Evolutionary conservation across 2,888 invertebrate genomes (phyloP).

Genomic region (Caenorhabditis parvicauda): DNA sequence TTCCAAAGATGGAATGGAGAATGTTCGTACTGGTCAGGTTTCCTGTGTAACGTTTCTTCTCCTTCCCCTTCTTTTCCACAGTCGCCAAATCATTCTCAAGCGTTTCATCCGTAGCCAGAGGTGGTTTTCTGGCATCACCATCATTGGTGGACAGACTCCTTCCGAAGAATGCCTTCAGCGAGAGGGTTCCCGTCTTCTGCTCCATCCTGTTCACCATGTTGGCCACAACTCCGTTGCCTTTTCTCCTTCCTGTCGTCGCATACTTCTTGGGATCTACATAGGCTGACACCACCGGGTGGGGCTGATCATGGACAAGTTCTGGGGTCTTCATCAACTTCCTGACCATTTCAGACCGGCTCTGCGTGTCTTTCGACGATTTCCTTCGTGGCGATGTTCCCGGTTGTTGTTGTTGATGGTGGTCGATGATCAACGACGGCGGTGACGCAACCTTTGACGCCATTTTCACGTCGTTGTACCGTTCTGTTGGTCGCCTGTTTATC

Average conservation of each 20-base stretch:
- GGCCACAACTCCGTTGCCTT: slow-evolving; percentile 24
- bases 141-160: neutral
- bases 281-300: neutral
- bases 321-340: no score
- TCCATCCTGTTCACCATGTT: slow-evolving; percentile 33
- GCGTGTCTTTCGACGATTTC: no score
- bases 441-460: no score
- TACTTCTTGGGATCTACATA: neutral
- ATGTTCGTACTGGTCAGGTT: slow-evolving; percentile 26
- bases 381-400: no score
- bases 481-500: no score
- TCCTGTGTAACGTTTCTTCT: slow-evolving; percentile 24
- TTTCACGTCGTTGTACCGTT: no score
- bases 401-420: no score
- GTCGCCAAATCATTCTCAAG: slow-evolving; percentile 18
- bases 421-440: no score
- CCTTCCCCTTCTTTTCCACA: slow-evolving; percentile 9
- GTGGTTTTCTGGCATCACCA: slow-evolving; percentile 9
- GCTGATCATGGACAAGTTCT: no score
- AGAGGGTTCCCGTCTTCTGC: slow-evolving; percentile 14
- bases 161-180: slow-evolving; percentile 1
- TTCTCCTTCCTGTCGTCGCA: neutral
- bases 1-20: slow-evolving; percentile 18
- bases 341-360: no score
- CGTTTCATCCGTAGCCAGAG: slow-evolving; percentile 24